Evolutionary conservation across 2,113 vertebrate species (phyloP).

Genomic region (Plecturocebus donacophilus): DNA sequence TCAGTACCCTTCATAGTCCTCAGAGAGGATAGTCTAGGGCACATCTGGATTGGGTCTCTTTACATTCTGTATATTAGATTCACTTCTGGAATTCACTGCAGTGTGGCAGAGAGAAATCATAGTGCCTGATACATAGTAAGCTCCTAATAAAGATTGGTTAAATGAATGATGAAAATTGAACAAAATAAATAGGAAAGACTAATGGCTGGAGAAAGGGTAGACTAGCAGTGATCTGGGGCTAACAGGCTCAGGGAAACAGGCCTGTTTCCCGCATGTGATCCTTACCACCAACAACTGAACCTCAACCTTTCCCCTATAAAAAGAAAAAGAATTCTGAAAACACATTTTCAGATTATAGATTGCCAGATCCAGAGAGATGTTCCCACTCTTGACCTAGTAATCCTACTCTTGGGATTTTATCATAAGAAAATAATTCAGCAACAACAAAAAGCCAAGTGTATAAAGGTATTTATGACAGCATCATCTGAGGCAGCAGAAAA

Average conservation of each 20-base stretch:
- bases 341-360: slow-evolving; percentile 61
- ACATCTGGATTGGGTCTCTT: neutral
- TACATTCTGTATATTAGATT: neutral
- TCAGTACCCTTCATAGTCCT: neutral
- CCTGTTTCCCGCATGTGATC: neutral
- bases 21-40: neutral
- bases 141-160: neutral
- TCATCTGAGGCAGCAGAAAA: slow-evolving; percentile 32
- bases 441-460: slow-evolving; percentile 52
- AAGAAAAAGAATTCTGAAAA: slow-evolving; percentile 69
- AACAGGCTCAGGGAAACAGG: neutral
- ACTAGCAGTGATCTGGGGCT: neutral
- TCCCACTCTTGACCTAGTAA: slow-evolving; percentile 60
- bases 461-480: slow-evolving; percentile 60
- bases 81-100: neutral
- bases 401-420: slow-evolving; percentile 64
- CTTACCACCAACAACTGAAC: slow-evolving; percentile 39
- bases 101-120: neutral
- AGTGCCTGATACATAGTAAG: neutral
- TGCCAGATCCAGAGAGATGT: slow-evolving; percentile 53
- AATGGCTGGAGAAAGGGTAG: neutral
- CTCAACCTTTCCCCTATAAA: slow-evolving; percentile 51
- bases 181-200: neutral
- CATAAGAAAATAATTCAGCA: slow-evolving; percentile 64
- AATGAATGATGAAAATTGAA: slow-evolving; percentile 24